Evolutionary conservation across 2,797 vertebrate genomes (phyloP).

Genomic region (Crocidura indochinensis): DNA sequence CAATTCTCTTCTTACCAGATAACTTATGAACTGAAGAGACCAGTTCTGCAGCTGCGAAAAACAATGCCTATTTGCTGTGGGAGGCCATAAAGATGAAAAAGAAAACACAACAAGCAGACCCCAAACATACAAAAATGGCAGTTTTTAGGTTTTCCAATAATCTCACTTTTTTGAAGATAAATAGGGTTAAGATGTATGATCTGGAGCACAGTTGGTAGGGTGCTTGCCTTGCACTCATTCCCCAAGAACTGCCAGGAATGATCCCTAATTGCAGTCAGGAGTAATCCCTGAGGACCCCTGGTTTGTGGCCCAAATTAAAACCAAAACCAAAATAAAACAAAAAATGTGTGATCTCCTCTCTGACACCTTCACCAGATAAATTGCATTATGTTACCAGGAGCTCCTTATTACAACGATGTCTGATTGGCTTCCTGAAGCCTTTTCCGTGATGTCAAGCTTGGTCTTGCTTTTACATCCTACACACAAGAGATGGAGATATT

Average conservation of each 20-base stretch:
- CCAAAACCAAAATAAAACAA: no score
- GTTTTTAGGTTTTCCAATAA: slow-evolving; percentile 30
- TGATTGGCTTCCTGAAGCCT: slow-evolving; percentile 37
- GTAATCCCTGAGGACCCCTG: no score
- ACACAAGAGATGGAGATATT: neutral
- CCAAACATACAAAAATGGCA: neutral
- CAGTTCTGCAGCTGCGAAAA: no score
- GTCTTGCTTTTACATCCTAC: neutral
- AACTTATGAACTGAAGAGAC: slow-evolving; percentile 5
- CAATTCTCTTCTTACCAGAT: neutral
- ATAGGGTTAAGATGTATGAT: neutral
- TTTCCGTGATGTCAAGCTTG: neutral
- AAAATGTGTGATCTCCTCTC: neutral
- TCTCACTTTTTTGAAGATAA: slow-evolving; percentile 21
- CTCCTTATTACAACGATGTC: neutral
- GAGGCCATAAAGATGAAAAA: no score
- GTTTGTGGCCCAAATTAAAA: no score
- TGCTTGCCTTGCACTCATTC: no score
- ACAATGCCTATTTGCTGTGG: no score
- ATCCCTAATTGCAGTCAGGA: no score
- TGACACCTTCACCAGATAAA: neutral
- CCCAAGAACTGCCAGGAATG: no score
- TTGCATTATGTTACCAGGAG: neutral
- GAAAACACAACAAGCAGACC: no score
- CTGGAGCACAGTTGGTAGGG: no score